Conservation (phyloP, 2,113 vertebrate species). For the Spheniscus mendiculus region DNA sequence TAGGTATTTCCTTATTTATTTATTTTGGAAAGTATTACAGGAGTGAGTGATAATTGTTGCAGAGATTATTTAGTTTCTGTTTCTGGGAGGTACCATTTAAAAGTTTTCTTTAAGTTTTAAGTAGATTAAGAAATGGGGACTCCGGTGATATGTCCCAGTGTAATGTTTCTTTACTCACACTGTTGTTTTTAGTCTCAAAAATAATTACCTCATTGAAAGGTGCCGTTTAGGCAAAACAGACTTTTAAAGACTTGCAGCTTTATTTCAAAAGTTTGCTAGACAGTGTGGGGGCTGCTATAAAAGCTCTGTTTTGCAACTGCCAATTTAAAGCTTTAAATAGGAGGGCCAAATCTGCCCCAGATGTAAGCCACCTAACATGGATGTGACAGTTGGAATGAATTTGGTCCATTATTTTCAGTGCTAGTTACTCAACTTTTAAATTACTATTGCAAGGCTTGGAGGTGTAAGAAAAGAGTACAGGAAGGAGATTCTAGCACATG, state of each 20-base stretch:
- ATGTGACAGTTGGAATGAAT: neutral
- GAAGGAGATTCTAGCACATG: neutral
- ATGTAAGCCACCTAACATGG: neutral
- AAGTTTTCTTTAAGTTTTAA: neutral
- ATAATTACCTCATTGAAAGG: neutral
- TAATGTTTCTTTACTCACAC: neutral
- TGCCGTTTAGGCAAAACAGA: neutral
- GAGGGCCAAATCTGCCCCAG: neutral
- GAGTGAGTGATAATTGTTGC: neutral
- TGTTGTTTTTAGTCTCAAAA: neutral
- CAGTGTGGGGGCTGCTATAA: neutral
- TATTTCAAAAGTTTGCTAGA: neutral
- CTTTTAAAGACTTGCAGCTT: neutral
- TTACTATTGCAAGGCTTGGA: neutral
- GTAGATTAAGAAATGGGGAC: neutral
- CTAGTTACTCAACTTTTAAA: neutral
- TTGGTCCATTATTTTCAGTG: neutral
- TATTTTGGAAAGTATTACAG: neutral
- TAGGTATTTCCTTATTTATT: neutral
- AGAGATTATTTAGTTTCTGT: neutral
- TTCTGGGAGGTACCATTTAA: neutral
- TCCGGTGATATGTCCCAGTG: neutral
- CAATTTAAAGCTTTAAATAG: neutral
- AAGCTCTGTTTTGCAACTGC: neutral
- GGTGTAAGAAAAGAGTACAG: neutral